Evolutionary conservation across 2,888 invertebrate genomes (phyloP), one percentile per base, ranked within the genome.

Genomic region (Nemotelus nigrinus): DNA sequence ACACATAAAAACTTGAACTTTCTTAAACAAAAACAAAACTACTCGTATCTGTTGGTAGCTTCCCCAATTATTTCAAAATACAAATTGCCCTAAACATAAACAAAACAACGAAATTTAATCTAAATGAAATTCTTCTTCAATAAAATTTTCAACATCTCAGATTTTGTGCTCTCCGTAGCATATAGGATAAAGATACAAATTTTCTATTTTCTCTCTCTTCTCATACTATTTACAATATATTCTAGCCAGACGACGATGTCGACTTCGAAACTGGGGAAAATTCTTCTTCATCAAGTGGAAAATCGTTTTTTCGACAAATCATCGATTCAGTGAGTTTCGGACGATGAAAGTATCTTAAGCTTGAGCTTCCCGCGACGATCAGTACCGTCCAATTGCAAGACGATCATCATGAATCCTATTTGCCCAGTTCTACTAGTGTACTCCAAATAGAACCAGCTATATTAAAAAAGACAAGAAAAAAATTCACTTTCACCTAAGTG

Each of bases 341-440:
- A 65, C 77, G 78, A 79, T 78, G 79, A 78, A 78, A 68, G 78
- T 78, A 75, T 79, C 45, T 77, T 63, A 53, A 77, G 70, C 44
- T 76, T 25, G 25, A 25, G 25, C 25, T 64, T 58, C 77, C 77
- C 58, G 57, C 7, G 68, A 48, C 43, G 77, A 60, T 45, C 65
- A 45, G 25, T 53, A 47, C 58, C 67, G 53, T 76, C 41, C 60
- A 43, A 60, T 53, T 70, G 63, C 43, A 43, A 41, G 63, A 41
- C 41, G 8, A n/a, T n/a, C 25, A 58, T 48, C 39, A 25, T n/a
- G 43, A 70, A 47, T 70, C 65, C 65, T 65, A 44, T 65, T 65
- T 65, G 53, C 63, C 41, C 48, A 60, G 60, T 48, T 71, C 55
- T 55, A n/a, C 39, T 47, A 60, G 50, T 25, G 25, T 25, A 25